Evolutionary conservation across 2,113 vertebrate genomes (phyloP).

Genomic region (Lycaon pictus): DNA sequence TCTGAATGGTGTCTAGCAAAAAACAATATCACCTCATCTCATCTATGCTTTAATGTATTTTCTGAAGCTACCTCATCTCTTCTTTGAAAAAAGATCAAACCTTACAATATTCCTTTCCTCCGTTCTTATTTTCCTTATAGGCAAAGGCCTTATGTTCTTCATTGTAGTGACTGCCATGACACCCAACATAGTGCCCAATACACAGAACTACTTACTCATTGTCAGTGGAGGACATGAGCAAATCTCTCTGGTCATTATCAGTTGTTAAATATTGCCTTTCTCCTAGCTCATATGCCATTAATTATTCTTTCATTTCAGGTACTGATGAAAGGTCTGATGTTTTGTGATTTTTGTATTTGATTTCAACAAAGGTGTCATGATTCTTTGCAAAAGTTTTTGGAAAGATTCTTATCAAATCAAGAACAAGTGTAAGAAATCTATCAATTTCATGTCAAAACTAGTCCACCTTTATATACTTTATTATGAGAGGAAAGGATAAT

Average conservation of each 20-base stretch:
- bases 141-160: not conserved
- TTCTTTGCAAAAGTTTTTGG: conserved; percentile 15
- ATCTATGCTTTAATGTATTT: not conserved
- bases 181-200: not conserved
- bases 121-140: not conserved
- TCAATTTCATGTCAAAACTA: not conserved
- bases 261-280: not conserved
- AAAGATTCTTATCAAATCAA: conserved; percentile 41
- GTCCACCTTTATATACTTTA: not conserved
- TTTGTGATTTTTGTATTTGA: conserved; percentile 37
- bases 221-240: not conserved
- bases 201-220: not conserved
- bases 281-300: not conserved
- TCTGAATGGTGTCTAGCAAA: not conserved
- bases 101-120: not conserved
- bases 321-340: not conserved
- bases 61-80: not conserved
- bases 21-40: not conserved
- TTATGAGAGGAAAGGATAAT: not conserved
- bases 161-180: not conserved
- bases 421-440: not conserved
- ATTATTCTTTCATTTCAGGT: not conserved
- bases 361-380: not conserved
- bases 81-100: conserved; percentile 37
- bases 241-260: not conserved